phyloP scores from a whole-genome alignment of 2,113 vertebrate species.

The Pelmatolapia mariae region DNA sequence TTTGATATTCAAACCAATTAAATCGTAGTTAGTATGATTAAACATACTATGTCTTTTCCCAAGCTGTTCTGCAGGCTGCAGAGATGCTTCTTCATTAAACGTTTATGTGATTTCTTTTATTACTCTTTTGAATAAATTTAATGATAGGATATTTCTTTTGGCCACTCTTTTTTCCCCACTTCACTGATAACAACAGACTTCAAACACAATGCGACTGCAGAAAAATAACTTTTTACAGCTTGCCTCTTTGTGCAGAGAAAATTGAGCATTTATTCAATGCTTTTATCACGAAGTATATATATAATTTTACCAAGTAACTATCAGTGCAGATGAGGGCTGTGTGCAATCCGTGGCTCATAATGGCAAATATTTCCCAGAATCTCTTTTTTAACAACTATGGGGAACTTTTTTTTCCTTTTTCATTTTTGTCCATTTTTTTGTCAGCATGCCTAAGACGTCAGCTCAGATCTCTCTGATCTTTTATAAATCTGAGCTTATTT shows the following conservation, averaged over 20 bases:
- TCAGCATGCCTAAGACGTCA: neutral
- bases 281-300: neutral
- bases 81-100: neutral
- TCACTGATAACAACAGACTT: neutral
- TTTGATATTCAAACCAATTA: neutral
- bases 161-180: accelerated
- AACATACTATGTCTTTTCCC: neutral
- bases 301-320: neutral
- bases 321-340: neutral
- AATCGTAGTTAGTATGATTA: neutral
- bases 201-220: neutral
- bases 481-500: neutral
- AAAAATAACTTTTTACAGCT: neutral
- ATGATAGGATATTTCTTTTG: neutral
- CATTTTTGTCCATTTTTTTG: neutral
- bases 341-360: neutral
- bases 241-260: neutral
- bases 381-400: neutral
- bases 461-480: neutral
- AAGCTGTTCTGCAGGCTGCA: neutral
- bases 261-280: neutral
- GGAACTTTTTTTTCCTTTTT: neutral
- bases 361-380: neutral
- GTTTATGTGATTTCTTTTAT: neutral
- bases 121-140: neutral